phyloP scores from a whole-genome alignment of 2,797 vertebrate genomes.

The Pampus argenteus region DNA sequence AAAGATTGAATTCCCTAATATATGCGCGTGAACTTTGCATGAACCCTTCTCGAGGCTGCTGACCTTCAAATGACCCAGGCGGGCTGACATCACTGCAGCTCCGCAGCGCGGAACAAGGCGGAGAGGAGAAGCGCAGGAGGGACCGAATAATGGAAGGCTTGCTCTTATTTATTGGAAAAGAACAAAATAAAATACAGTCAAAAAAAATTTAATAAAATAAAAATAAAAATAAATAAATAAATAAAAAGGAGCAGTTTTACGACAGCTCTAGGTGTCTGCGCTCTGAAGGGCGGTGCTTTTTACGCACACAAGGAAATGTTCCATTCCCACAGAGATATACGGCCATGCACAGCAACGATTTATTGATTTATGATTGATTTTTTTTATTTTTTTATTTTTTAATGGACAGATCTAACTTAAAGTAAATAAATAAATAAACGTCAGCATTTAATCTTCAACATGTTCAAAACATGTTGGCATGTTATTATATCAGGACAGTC shows the following conservation, averaged over 20 bases:
- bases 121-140: conserved; percentile 66
- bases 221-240: too few relatives aligned
- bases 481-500: too few relatives aligned
- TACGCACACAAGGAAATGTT: conserved; percentile 1
- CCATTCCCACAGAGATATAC: background rate
- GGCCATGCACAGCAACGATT: background rate
- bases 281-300: background rate
- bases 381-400: background rate
- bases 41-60: conserved; percentile 98
- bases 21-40: conserved; percentile 99
- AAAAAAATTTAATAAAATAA: background rate
- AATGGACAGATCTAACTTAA: background rate
- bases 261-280: background rate
- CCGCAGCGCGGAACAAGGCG: conserved; percentile 71
- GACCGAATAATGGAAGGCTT: conserved; percentile 5
- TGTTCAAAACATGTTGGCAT: too few relatives aligned
- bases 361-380: conserved; percentile 2
- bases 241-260: too few relatives aligned
- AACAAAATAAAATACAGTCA: conserved; percentile 21
- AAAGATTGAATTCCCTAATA: conserved; percentile 99
- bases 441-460: background rate
- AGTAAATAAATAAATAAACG: background rate
- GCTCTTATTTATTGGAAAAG: conserved; percentile 20
- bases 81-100: conserved; percentile 93
- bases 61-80: conserved; percentile 99